These are phyloP conservation scores for Melanotaenia parkinsoni DNA, from an alignment of 2,797 vertebrate species.

Conservation along the genomic window DNA sequence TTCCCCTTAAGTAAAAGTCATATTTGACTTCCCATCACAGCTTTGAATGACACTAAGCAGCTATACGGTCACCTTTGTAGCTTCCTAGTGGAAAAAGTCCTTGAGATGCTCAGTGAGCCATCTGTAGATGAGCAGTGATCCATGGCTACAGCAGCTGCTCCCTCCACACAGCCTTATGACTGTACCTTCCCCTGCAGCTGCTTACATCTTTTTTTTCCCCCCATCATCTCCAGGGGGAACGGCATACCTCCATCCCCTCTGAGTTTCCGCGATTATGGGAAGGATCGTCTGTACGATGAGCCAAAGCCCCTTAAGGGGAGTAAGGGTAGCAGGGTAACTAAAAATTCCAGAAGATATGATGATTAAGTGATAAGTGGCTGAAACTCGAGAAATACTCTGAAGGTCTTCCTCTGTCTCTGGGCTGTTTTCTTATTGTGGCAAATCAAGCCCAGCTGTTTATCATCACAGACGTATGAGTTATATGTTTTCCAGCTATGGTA, in stretches of 20 bases:
- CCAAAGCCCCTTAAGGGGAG: constrained; percentile 37
- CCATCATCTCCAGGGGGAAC: constrained; percentile 52
- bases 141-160: constrained; percentile 75
- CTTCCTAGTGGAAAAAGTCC: constrained; percentile 45
- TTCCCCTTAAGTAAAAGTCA: not conserved
- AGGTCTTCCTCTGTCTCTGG: not conserved
- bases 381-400: not conserved
- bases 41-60: constrained; percentile 9
- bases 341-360: constrained; percentile 36
- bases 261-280: constrained; percentile 66
- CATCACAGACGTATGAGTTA: not conserved
- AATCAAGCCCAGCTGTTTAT: not conserved
- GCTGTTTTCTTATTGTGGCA: not conserved
- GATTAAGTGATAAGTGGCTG: constrained; percentile 12
- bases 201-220: constrained; percentile 17
- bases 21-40: constrained; percentile 13
- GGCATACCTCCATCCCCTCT: constrained; percentile 45
- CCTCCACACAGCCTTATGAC: constrained; percentile 45
- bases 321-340: constrained; percentile 31
- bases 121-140: constrained; percentile 71
- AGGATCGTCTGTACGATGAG: constrained; percentile 42
- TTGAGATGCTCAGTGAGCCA: constrained; percentile 62
- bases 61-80: constrained; percentile 32
- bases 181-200: constrained; percentile 60
- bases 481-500: not conserved